These are phyloP conservation scores for Vanessa tameamea DNA, from an alignment of 1,140 invertebrate genomes.

Conservation along the genomic window DNA sequence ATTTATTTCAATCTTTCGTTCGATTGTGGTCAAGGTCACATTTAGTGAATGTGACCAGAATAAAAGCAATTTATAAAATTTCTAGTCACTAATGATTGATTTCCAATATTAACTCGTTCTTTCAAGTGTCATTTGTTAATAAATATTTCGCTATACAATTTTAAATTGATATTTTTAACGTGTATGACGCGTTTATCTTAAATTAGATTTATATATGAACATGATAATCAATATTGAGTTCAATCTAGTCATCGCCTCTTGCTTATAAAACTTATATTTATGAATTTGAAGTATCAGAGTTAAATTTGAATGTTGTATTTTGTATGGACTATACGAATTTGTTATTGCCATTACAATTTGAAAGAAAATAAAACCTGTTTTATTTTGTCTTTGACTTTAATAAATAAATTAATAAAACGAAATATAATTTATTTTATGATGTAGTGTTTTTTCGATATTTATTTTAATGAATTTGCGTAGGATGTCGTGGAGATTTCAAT, in stretches of 20 bases:
- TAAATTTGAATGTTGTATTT: slow-evolving; percentile 68
- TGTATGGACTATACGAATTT: slow-evolving; percentile 67
- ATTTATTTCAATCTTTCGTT: not conserved
- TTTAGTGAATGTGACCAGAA: not conserved
- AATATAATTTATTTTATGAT: too few relatives aligned
- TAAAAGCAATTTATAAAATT: not conserved
- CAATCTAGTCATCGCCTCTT: slow-evolving; percentile 39
- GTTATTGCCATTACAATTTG: slow-evolving; percentile 51
- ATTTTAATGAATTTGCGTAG: too few relatives aligned
- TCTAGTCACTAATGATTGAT: not conserved
- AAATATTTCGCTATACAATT: not conserved
- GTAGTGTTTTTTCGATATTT: too few relatives aligned
- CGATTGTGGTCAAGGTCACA: not conserved
- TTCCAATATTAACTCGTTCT: too few relatives aligned
- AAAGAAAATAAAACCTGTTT: slow-evolving; percentile 16
- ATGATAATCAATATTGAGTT: slow-evolving; percentile 13
- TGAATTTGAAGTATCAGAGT: slow-evolving; percentile 31
- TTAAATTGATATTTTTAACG: not conserved
- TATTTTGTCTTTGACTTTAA: slow-evolving; percentile 6
- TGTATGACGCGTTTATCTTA: not conserved
- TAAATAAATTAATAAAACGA: not conserved
- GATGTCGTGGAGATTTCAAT: not conserved
- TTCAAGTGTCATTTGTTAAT: not conserved
- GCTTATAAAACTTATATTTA: slow-evolving; percentile 38
- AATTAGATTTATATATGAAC: not conserved